Evolutionary conservation across 2,888 invertebrate genomes (phyloP), one percentile per base, ranked within the genome.

Genomic region (Drosophila meridiana): DNA sequence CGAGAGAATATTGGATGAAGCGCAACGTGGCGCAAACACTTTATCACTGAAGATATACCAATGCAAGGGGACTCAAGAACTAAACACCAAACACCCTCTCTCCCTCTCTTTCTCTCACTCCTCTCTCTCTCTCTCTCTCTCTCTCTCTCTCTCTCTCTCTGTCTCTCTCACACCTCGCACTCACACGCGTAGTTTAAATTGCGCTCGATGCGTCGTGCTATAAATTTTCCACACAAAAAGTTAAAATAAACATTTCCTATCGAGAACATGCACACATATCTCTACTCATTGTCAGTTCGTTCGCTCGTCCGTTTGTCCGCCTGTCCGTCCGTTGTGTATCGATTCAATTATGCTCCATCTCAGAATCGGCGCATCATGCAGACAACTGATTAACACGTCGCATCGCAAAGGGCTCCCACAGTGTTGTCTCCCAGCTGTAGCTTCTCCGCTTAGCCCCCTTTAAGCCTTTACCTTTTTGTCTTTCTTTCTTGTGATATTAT

Each of bases 171-270:
- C 79, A 59, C 50, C 70, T 64, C 70, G 67, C 76, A 87, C 85
- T 85, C 85, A 87, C 85, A 85, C 90, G 86, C 85, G 85, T 85
- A 87, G 85, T 85, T 85, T 89, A 89, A 85, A 85, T 89, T 89
- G 82, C 73, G 83, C 72, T 85, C 72, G 50, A 70, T 76, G 66
- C 74, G 67, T 73, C 73, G 86, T 84, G 77, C 80, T 81, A 85
- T 89, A 87, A 90, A 85, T 90, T 76, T 87, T 59, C 64, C 67
- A 66, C 42, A 82, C 38, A 58, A 66, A 64, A 67, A 69, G 69
- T 73, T 73, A 64, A 70, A 72, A 59, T 73, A 78, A 81, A 79
- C 71, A 83, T 81, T 80, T 82, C 77, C 65, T 11, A 74, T 73
- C 52, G 71, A 48, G 55, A 69, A 72, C 42, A 42, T 40, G 26